Evolutionary conservation across 2,113 vertebrate species (phyloP).

Genomic region (Bettongia penicillata): DNA sequence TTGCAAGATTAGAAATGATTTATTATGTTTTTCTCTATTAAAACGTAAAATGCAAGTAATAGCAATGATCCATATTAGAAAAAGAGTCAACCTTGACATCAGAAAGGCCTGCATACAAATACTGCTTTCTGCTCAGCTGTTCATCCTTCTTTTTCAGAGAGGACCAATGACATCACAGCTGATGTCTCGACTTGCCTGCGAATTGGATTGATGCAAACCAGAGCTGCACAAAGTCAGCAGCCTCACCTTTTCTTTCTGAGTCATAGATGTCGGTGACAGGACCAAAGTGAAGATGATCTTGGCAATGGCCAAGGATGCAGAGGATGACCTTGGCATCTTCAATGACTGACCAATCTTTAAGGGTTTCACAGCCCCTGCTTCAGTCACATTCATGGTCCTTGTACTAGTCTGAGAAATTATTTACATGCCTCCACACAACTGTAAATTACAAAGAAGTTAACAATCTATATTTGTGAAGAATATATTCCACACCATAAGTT

Average conservation of each 20-base stretch:
- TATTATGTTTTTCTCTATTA: slow-evolving; percentile 56
- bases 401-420: neutral
- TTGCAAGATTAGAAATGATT: slow-evolving; percentile 51
- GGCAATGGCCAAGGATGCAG: neutral
- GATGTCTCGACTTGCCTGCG: neutral
- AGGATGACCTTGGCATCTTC: neutral
- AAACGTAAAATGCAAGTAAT: neutral
- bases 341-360: neutral
- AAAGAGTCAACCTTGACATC: neutral
- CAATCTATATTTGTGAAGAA: neutral
- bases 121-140: neutral
- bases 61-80: neutral
- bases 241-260: neutral
- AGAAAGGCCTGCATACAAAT: neutral
- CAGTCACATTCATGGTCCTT: neutral
- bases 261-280: too few species aligned
- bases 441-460: neutral
- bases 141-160: neutral
- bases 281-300: neutral
- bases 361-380: neutral
- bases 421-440: neutral
- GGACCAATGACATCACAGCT: neutral
- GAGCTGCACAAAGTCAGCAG: neutral
- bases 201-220: neutral
- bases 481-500: neutral